phyloP scores from a whole-genome alignment of 2,888 invertebrate genomes.

The Buathra laborator region DNA sequence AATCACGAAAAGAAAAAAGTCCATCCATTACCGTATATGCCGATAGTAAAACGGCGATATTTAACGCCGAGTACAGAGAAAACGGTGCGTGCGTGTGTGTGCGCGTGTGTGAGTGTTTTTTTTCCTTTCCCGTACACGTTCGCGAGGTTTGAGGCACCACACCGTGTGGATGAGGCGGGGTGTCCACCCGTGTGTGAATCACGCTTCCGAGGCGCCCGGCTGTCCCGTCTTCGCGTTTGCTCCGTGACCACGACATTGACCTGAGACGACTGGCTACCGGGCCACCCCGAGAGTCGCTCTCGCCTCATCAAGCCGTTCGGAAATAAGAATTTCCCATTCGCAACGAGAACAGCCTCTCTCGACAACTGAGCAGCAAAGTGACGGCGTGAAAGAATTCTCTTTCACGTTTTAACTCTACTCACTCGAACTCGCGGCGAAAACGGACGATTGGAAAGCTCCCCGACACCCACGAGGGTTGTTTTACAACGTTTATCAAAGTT shows the following conservation, averaged over 20 bases:
- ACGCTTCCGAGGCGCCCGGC: slow-evolving; percentile 78
- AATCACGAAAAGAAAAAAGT: neutral
- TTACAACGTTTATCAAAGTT: slow-evolving; percentile 19
- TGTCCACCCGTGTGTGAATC: slow-evolving; percentile 81
- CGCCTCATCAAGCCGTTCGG: slow-evolving; percentile 16
- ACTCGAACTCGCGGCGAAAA: slow-evolving; percentile 32
- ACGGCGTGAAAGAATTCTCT: neutral
- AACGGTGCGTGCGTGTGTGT: slow-evolving; percentile 68
- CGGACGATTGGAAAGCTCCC: slow-evolving; percentile 19
- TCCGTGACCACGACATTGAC: slow-evolving; percentile 77
- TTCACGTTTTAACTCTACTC: neutral
- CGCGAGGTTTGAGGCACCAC: slow-evolving; percentile 1
- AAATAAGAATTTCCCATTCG: slow-evolving; percentile 7
- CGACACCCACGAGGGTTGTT: slow-evolving; percentile 57
- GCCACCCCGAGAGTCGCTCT: slow-evolving; percentile 8
- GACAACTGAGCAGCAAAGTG: slow-evolving; percentile 11
- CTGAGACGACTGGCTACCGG: slow-evolving; percentile 55
- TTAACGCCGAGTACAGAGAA: slow-evolving; percentile 33
- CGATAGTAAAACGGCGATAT: slow-evolving; percentile 44
- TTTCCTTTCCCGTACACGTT: slow-evolving; percentile 1
- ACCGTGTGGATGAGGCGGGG: slow-evolving; percentile 68
- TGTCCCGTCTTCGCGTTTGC: slow-evolving; percentile 73
- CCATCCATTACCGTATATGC: slow-evolving; percentile 60
- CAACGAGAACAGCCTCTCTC: slow-evolving; percentile 18
- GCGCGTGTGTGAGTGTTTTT: neutral